phyloP scores from a whole-genome alignment of 2,888 invertebrate genomes.

The Crepidodera aurea region DNA sequence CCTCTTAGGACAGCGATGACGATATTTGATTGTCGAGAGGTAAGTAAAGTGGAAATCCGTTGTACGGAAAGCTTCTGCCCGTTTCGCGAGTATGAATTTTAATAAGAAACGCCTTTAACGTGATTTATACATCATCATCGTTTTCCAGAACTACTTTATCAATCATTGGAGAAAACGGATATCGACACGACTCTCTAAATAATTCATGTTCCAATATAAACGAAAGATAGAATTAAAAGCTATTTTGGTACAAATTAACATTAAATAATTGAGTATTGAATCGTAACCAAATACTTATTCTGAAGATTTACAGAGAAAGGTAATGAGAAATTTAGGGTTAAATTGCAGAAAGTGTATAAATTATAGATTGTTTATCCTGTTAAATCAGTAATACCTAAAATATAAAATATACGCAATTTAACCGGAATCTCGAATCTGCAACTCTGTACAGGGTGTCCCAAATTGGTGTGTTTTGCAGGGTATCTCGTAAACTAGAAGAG shows the following conservation, averaged over 20 bases:
- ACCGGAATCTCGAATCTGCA: too few relatives aligned
- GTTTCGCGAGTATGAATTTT: constrained; percentile 22
- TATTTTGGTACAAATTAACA: background rate
- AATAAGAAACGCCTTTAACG: constrained; percentile 31
- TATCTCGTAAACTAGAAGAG: too few relatives aligned
- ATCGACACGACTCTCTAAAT: constrained; percentile 28
- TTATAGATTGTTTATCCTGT: too few relatives aligned
- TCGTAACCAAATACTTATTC: too few relatives aligned
- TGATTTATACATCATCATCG: constrained; percentile 33
- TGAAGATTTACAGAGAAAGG: too few relatives aligned
- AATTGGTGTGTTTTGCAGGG: too few relatives aligned
- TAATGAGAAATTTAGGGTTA: too few relatives aligned
- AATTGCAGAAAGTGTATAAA: too few relatives aligned
- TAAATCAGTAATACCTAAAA: too few relatives aligned
- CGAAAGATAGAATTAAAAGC: constrained; percentile 12
- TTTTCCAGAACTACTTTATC: constrained; percentile 30
- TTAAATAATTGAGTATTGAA: background rate
- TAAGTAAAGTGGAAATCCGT: constrained; percentile 16
- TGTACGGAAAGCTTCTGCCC: constrained; percentile 1
- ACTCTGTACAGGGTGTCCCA: too few relatives aligned
- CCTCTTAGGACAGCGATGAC: constrained; percentile 8
- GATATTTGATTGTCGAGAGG: constrained; percentile 16
- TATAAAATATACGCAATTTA: too few relatives aligned
- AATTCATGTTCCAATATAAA: constrained; percentile 32
- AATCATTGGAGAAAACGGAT: constrained; percentile 32